Evolutionary conservation across 2,888 invertebrate genomes (phyloP), one percentile per base, ranked within the genome.

Genomic region (Nephrocerus scutellatus): DNA sequence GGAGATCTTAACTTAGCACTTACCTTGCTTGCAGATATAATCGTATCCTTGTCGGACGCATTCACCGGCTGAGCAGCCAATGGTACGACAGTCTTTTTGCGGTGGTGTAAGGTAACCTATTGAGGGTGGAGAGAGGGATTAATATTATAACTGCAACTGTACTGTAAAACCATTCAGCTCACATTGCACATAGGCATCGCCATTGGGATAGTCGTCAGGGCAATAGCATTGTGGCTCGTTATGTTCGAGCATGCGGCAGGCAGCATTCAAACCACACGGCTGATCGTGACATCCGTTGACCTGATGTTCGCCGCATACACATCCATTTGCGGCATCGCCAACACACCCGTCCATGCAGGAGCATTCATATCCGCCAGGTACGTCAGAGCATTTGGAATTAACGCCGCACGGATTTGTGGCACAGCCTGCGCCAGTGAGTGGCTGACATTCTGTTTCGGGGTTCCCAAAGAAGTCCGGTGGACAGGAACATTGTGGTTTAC

Each of bases 181-280:
- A 90, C 90, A 90, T 76, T 84, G 82, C 55, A 82, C 78, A 59
- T 82, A 80, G 15, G 90, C 86, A 73, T 91, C 84, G 39, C 90
- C 91, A 44, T 79, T 75, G 31, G 90, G 88, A 69, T 76, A 84
- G 57, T 80, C 79, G 22, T 80, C 73, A 33, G 90, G 89, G 60
- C 91, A 92, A 60, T 82, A 85, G 60, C 91, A 92, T 59, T 86
- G 80, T 1, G 84, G 78, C 55, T 79, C 76, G 44, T 74, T 73
- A 28, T 74, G 75, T 46, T 77, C 73, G 31, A 77, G 70, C 26
- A 84, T 78, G 49, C 79, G 77, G 60, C 91, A 92, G 36, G 79
- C 77, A 3, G 91, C 90, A 59, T 88, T 87, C 22, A 76, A 73
- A 13, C 91, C 91, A 60, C 91, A 92, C 23, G 78, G 72, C 55